A percentile compares a stretch with the other conserved stretches of the same genome.
Evolutionary conservation across 2,888 invertebrate genomes (phyloP).

Genomic region (Ctenicera cuprea): DNA sequence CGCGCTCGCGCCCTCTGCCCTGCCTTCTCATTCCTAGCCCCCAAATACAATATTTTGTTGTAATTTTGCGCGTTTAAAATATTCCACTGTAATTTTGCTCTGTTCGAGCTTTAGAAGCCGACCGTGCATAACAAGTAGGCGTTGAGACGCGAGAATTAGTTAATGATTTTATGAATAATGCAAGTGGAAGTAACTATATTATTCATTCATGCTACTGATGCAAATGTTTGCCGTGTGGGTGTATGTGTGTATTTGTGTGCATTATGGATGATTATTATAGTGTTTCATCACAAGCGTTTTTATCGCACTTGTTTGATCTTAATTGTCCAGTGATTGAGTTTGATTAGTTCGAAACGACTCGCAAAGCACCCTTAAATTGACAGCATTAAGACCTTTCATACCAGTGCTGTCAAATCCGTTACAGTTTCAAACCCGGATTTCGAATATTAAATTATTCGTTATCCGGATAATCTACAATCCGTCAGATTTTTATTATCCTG

Average conservation of each 20-base stretch:
- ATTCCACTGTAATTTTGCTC: conserved; percentile 33
- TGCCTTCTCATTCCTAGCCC: not conserved
- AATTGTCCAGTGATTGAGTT: conserved; percentile 1
- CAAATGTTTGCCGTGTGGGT: conserved; percentile 55
- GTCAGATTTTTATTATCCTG: too few species aligned
- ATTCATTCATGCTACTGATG: conserved; percentile 56
- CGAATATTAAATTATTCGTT: too few species aligned
- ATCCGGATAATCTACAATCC: too few species aligned
- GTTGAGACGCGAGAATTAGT: conserved; percentile 62
- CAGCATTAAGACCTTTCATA: too few species aligned
- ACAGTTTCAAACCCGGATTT: too few species aligned
- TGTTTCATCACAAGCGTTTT: conserved; percentile 11
- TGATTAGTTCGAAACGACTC: not conserved
- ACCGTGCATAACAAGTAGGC: conserved; percentile 47
- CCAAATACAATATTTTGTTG: conserved; percentile 31
- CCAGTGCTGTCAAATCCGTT: too few species aligned
- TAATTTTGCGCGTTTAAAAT: conserved; percentile 31
- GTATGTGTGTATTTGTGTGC: not conserved
- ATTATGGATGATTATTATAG: conserved; percentile 29
- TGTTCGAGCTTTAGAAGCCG: conserved; percentile 34
- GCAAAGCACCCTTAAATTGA: too few species aligned
- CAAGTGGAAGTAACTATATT: conserved; percentile 61
- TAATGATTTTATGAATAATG: conserved; percentile 64
- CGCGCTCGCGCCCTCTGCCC: not conserved
- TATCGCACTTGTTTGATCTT: conserved; percentile 18